Evolutionary conservation across 2,113 vertebrate species (phyloP).

Genomic region (Pseudopipra pipra): DNA sequence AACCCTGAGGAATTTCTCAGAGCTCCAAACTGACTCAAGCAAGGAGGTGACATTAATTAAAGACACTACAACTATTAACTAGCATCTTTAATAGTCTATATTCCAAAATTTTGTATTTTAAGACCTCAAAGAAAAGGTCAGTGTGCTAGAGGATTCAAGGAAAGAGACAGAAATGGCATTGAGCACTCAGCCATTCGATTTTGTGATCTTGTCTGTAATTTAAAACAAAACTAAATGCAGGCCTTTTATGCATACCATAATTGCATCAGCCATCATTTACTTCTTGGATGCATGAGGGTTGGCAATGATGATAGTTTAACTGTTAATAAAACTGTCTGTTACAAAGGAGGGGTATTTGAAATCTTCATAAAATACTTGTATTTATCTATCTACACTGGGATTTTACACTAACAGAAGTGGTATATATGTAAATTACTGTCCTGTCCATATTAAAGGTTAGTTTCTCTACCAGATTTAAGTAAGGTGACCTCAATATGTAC

Average conservation of each 20-base stretch:
- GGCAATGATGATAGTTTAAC: neutral
- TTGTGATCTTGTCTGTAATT: neutral
- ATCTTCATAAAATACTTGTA: neutral
- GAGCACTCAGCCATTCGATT: neutral
- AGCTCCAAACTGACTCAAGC: neutral
- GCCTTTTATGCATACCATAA: neutral
- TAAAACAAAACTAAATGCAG: neutral
- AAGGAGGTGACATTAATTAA: neutral
- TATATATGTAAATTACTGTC: neutral
- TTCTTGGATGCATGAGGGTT: neutral
- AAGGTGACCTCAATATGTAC: neutral
- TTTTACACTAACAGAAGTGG: neutral
- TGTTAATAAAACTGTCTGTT: neutral
- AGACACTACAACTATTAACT: neutral
- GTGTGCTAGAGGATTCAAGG: neutral
- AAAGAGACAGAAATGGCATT: neutral
- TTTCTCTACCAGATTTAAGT: neutral
- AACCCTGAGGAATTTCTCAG: neutral
- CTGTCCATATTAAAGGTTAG: neutral
- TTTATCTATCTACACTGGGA: neutral
- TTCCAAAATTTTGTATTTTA: neutral
- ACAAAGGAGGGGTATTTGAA: neutral
- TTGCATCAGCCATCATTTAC: neutral
- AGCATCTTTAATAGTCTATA: neutral
- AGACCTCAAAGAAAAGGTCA: neutral